Conservation (phyloP, 2,888 invertebrate species). For the Neoscelio sp. region DNA sequence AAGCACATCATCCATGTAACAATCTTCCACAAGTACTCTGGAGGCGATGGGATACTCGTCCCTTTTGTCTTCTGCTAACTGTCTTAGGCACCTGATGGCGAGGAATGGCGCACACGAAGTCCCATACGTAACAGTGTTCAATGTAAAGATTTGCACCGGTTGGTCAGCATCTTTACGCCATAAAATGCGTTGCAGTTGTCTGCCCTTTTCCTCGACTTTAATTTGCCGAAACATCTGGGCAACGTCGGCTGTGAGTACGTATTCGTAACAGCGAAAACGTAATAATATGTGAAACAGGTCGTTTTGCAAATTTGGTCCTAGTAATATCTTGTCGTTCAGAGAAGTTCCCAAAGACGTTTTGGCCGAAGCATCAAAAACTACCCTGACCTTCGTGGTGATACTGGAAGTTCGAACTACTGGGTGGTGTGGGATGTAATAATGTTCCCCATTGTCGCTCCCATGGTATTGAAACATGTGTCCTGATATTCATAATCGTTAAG, state of each 20-base stretch:
- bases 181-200: background rate
- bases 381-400: background rate
- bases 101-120: slow-evolving; percentile 1
- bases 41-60: slow-evolving; percentile 56
- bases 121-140: background rate
- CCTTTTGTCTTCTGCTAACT: background rate
- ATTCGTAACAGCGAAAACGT: background rate
- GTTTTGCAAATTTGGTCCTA: background rate
- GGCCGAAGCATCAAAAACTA: background rate
- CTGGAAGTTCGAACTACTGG: background rate
- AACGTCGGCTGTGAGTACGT: background rate
- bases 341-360: background rate
- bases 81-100: background rate
- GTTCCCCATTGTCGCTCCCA: background rate
- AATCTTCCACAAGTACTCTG: slow-evolving; percentile 39
- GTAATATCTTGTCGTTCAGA: background rate
- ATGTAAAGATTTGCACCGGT: background rate
- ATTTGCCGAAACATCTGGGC: slow-evolving; percentile 10
- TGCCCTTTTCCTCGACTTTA: background rate
- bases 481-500: background rate
- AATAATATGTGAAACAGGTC: background rate
- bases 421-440: slow-evolving; percentile 3
- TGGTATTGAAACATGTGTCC: slow-evolving; percentile 6
- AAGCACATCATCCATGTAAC: slow-evolving; percentile 69
- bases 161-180: background rate